Evolutionary conservation across 2,888 invertebrate genomes (phyloP).

Genomic region (Netelia inedita): DNA sequence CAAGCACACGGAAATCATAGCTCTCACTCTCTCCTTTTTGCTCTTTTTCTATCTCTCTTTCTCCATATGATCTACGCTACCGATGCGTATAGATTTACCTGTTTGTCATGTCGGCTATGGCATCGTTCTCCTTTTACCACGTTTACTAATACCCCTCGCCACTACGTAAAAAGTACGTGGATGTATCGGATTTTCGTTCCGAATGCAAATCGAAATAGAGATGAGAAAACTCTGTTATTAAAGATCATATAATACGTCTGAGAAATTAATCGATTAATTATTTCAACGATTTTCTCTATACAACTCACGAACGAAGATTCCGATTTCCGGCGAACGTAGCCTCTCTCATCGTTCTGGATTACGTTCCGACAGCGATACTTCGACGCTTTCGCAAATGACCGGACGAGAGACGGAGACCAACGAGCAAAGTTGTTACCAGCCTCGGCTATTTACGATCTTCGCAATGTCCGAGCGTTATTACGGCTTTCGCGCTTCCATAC

Average conservation of each 20-base stretch:
- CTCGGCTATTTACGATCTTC: conserved; percentile 45
- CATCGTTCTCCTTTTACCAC: conserved; percentile 1
- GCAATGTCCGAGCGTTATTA: conserved; percentile 43
- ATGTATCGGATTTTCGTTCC: conserved; percentile 34
- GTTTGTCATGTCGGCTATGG: conserved; percentile 23
- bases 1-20: conserved; percentile 22
- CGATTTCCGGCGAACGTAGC: too few relatives aligned
- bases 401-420: background rate
- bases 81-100: conserved; percentile 32
- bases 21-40: background rate
- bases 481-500: conserved; percentile 27
- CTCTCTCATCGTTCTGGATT: too few relatives aligned
- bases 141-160: background rate
- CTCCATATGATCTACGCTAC: conserved; percentile 10
- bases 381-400: too few relatives aligned
- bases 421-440: background rate
- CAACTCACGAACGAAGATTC: too few relatives aligned
- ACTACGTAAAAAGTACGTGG: background rate
- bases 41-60: too few relatives aligned
- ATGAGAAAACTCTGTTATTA: too few relatives aligned
- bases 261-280: too few relatives aligned
- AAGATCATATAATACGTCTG: too few relatives aligned
- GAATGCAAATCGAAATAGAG: conserved; percentile 3
- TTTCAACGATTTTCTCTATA: too few relatives aligned
- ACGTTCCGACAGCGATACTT: too few relatives aligned